Base-by-base conservation (phyloP, 1,140 invertebrate species). In the Neodiprion pinetum region DNA sequence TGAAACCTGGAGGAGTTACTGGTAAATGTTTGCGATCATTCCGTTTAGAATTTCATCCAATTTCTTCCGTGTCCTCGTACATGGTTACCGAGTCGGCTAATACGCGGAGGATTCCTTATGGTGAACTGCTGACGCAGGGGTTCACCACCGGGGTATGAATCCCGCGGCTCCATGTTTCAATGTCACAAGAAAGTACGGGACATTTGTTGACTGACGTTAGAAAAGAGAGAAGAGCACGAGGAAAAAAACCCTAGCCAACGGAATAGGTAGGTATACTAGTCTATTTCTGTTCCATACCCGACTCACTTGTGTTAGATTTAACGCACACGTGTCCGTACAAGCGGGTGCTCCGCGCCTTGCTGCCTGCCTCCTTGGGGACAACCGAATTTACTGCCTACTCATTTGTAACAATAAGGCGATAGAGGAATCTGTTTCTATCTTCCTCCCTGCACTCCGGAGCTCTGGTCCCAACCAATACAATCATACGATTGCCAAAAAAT, bases 41-140 rank as follows among this genome's bases (percentile, higher is more conserved):
- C 53, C 53, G 53, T 61, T 61, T 61, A 61, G 53, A 61, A 61
- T 61, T 61, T 61, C 53, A 61, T 61, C 53, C 53, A 61, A 61
- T 61, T 61, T 61, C 11, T 61, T 40, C 28, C 28, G 28, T 40
- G 28, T 40, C 28, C 5, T 40, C 28, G 1, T 40, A 5, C 5
- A 40, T 40, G 28, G 28, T 40, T 40, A 40, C 28, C 28, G 28
- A 11, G 53, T 61, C 8, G n/a, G 53, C 53, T 61, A 61, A 61
- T 61, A 61, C 53, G 11, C 53, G n/a, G 53, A 61, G 53, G 11
- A 61, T 61, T n/a, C 53, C 11, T 61, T 61, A 4, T 8, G 53
- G 53, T 61, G 53, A n/a, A 61, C 53, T 61, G 53, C 53, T 61
- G 53, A 61, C 53, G 53, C 53, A 61, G 53, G n/a, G 28, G 28